Base-by-base conservation (phyloP, 1,140 invertebrate genomes). In the Homarus americanus region DNA sequence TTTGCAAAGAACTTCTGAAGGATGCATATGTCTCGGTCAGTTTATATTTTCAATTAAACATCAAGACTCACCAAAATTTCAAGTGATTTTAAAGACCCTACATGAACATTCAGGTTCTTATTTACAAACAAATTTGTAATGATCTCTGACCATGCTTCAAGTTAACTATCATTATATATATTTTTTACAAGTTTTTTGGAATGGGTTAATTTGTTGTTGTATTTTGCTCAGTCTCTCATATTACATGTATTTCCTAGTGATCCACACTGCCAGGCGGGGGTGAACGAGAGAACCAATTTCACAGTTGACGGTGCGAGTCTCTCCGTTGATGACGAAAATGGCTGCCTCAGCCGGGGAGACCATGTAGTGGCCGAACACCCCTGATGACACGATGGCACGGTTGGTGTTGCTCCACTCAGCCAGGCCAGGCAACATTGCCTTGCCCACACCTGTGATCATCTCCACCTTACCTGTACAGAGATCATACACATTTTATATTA, bases 341-440 rank as follows among this genome's bases (percentile, higher is more conserved):
- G 96, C 96, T 87, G 97, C 96, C 92, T 95, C 96, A 44, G 96
- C 96, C 2, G 97, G 96, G 38, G 96, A 96, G 84, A 97, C 96
- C 95, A 97, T 95, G 94, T 96, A 97, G 93, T 96, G 96, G 72
- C 96, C 97, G 93, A 97, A 97, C 63, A 97, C 94, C 82, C 96
- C 95, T 82, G 96, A 96, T 84, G 96, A 95, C 87, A 96, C 95
- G 88, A 97, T 96, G 40, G 96, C 95, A 93, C 97, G 95, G 93
- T 96, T 96, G 15, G 96, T 95, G 93, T 96, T 96, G 72, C 95
- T 95, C 96, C 96, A 97, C 93, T 96, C 95, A 80, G 96, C 95
- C 90, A 96, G 93, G 72, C 94, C 94, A 7, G 95, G 93, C 12
- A 95, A 94, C 94, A 96, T 95, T 24, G 96, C 95, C 93, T 95